These are phyloP conservation scores for Hippocampus barbouri DNA, from an alignment of 2,113 vertebrate genomes.

Conservation along the genomic window DNA sequence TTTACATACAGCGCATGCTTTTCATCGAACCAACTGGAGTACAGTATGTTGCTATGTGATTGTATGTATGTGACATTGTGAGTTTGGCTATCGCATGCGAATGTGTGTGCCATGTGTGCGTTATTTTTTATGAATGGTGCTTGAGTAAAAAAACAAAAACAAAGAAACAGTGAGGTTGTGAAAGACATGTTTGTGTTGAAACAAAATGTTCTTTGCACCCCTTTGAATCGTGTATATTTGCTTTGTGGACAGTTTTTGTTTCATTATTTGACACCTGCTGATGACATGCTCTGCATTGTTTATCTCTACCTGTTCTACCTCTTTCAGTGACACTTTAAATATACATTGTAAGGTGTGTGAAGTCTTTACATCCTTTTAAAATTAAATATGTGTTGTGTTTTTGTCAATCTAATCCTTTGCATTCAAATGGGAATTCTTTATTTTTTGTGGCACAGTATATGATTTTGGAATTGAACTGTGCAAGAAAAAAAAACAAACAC, in stretches of 20 bases:
- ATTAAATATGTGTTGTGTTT: conserved; percentile 10
- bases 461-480: conserved; percentile 33
- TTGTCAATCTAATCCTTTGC: conserved; percentile 7
- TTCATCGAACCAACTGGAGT: neutral
- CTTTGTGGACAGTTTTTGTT: neutral
- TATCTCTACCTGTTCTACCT: conserved; percentile 49
- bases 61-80: neutral
- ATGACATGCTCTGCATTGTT: neutral
- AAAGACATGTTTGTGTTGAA: neutral
- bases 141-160: neutral
- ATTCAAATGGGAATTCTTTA: conserved; percentile 22
- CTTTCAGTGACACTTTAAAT: conserved; percentile 18
- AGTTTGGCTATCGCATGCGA: neutral
- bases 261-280: neutral
- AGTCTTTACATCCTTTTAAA: neutral
- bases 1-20: neutral
- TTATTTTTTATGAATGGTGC: conserved; percentile 1
- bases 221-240: neutral
- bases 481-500: conserved; percentile 22
- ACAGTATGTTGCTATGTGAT: neutral
- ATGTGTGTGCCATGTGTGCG: neutral
- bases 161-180: neutral
- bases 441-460: neutral
- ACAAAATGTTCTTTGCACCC: neutral
- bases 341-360: neutral